phyloP scores from a whole-genome alignment of 2,888 invertebrate genomes.

The Latrodectus hesperus region DNA sequence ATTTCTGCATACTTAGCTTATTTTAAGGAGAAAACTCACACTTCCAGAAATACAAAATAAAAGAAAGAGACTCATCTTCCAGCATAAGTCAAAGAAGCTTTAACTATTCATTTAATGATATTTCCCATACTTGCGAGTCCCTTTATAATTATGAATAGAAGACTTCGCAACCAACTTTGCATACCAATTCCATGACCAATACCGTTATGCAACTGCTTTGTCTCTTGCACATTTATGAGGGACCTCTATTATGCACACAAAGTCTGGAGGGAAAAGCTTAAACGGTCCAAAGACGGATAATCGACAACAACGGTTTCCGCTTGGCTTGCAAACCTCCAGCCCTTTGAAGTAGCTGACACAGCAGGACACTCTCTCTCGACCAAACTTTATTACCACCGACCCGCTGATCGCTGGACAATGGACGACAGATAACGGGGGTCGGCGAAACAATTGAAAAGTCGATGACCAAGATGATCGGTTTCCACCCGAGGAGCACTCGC shows the following conservation, averaged over 20 bases:
- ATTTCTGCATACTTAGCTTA: no score
- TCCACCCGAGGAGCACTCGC: slow-evolving; percentile 7
- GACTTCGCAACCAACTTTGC: background rate
- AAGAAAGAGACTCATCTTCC: no score
- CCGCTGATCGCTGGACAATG: slow-evolving; percentile 38
- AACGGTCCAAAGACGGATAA: background rate
- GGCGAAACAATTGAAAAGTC: slow-evolving; percentile 51
- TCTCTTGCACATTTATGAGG: background rate
- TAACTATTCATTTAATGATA: no score
- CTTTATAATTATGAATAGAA: no score
- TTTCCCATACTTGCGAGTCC: no score
- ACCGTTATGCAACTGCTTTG: background rate
- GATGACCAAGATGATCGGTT: slow-evolving; percentile 14
- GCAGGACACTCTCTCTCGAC: slow-evolving; percentile 5
- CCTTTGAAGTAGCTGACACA: background rate
- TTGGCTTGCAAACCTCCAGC: background rate
- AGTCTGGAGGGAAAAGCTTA: background rate
- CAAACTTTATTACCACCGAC: slow-evolving; percentile 23
- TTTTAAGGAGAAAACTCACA: no score
- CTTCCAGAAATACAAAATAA: no score
- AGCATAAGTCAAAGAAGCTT: no score
- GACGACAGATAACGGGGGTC: slow-evolving; percentile 4
- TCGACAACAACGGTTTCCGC: slow-evolving; percentile 1
- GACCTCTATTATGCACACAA: background rate
- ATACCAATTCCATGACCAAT: background rate